phyloP scores from a whole-genome alignment of 2,113 vertebrate species.

The Ailuropoda melanoleuca region DNA sequence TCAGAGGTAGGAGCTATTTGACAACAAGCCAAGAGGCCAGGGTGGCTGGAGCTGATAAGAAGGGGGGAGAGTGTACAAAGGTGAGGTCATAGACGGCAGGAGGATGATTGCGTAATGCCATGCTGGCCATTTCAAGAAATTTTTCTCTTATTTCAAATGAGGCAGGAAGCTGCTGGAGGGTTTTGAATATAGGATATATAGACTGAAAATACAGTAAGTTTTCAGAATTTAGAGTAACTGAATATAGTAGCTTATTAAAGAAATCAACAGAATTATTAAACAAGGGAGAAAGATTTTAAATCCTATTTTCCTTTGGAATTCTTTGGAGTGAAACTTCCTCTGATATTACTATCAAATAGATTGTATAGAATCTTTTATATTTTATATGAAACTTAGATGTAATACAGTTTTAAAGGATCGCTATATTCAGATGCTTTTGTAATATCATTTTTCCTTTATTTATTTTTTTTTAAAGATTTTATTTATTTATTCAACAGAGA shows the following conservation, averaged over 20 bases:
- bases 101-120: background rate
- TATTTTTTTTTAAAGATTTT: too few species aligned
- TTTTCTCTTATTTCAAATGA: background rate
- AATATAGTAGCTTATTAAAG: background rate
- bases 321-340: background rate
- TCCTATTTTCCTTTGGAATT: background rate
- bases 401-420: background rate
- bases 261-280: background rate
- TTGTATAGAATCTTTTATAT: background rate
- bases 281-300: background rate
- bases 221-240: background rate
- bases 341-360: background rate
- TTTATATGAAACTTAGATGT: background rate
- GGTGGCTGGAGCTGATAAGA: background rate
- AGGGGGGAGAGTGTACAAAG: accelerated
- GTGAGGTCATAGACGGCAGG: background rate
- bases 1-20: background rate
- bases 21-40: background rate
- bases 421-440: background rate
- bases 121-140: background rate
- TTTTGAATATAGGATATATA: background rate
- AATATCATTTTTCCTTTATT: background rate
- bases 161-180: background rate
- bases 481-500: too few species aligned
- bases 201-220: background rate